These are phyloP conservation scores for Passerculus sandwichensis DNA, from an alignment of 2,797 vertebrate species.

Conservation along the genomic window DNA sequence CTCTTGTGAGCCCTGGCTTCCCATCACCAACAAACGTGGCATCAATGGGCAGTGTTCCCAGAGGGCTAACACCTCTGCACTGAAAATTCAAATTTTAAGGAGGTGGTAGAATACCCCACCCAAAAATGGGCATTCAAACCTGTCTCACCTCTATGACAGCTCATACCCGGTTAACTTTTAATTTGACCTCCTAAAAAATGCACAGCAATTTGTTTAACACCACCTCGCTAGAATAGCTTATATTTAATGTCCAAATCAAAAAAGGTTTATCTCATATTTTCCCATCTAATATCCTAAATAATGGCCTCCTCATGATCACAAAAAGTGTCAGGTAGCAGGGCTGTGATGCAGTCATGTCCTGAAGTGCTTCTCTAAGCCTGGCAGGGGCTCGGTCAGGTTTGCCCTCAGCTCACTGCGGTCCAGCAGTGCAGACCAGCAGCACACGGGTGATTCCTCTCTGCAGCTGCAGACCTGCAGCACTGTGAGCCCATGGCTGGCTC, in stretches of 20 bases:
- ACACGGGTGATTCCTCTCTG: rapidly evolving
- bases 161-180: background rate
- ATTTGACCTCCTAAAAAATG: background rate
- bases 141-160: background rate
- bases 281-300: background rate
- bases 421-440: rapidly evolving
- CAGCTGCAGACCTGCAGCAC: background rate
- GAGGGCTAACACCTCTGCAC: rapidly evolving
- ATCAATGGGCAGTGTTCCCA: background rate
- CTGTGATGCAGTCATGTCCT: background rate
- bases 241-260: background rate
- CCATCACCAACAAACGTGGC: background rate
- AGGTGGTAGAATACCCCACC: background rate
- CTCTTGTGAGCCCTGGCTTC: background rate
- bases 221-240: rapidly evolving
- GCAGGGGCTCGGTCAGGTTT: background rate
- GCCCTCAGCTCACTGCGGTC: rapidly evolving
- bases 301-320: background rate
- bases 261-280: background rate
- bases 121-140: background rate
- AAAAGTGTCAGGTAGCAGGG: background rate
- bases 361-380: background rate
- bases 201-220: background rate
- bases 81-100: background rate
- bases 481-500: rapidly evolving